Base-by-base conservation (phyloP, 2,113 vertebrate genomes). In the Podarcis raffonei region DNA sequence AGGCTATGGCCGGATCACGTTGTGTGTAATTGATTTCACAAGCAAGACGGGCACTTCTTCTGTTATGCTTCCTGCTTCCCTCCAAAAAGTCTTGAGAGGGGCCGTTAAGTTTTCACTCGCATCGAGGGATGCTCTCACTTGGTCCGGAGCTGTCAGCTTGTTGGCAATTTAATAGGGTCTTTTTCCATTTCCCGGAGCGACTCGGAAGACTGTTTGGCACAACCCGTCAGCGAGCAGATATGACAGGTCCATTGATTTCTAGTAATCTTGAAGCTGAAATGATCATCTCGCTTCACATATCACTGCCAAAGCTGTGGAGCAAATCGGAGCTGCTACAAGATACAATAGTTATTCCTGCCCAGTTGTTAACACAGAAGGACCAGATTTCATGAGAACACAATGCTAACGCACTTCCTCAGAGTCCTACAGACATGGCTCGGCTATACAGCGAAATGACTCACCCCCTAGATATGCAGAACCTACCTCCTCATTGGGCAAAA, bases 131-230 rank as follows among this genome's bases (percentile, higher is more conserved):
- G 74, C 42, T 25, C 68, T 74, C 53, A 9, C 68, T 90, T 87
- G 42, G 53, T 72, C 78, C 72, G 8, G 76, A 75, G 72, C 65
- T 32, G 65, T 88, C 92, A 35, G 66, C 83, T 86, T 89, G 87
- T 74, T 1, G 87, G 48, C 77, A 53, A 81, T 88, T 89, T 89
- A 89, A 86, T 11, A 25, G 74, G 80, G 84, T 20, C 30, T 81
- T 20, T 76, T 88, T 25, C 32, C 84, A 78, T 92, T 71, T 86
- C 81, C 66, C 86, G 13, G 66, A 81, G 48, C 77, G 30, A 37
- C 66, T 13, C 23, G 5, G 66, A 5, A 0, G 23, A 62, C 65
- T 13, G 16, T 20, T 39, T 71, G 48, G 77, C n/a, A 25, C 74
- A 66, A 39, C 84, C 74, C 59, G 42, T 65, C 18, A 30, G 74